phyloP scores from a whole-genome alignment of 2,888 invertebrate species.

The Eupithecia exiguata region DNA sequence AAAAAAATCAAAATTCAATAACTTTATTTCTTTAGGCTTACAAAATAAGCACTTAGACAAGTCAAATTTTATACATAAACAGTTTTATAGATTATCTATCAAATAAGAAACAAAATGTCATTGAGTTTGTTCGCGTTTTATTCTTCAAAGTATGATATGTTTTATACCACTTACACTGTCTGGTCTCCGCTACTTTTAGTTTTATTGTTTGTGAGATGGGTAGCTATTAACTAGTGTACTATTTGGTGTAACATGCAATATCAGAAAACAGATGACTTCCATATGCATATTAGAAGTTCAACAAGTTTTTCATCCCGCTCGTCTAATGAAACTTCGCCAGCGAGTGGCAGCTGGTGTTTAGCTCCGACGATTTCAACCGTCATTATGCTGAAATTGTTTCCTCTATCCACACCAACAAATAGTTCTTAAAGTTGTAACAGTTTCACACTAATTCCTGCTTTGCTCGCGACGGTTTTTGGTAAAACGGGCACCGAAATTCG shows the following conservation, averaged over 20 bases:
- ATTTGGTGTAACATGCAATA: not conserved
- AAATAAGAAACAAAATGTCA: too few species aligned
- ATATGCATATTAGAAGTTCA: conserved; percentile 3
- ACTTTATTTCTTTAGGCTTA: too few species aligned
- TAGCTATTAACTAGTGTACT: not conserved
- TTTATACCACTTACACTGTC: not conserved
- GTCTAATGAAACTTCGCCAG: conserved; percentile 13
- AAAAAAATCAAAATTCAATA: too few species aligned
- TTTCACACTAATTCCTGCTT: conserved; percentile 42
- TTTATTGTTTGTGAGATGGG: not conserved
- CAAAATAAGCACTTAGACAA: too few species aligned
- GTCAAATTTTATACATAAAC: too few species aligned
- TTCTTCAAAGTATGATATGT: too few species aligned
- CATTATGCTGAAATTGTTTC: conserved; percentile 36
- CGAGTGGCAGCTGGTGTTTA: conserved; percentile 18
- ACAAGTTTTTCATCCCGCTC: conserved; percentile 11
- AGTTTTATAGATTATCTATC: too few species aligned
- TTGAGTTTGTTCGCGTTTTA: too few species aligned
- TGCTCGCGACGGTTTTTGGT: conserved; percentile 34
- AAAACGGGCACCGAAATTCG: conserved; percentile 37
- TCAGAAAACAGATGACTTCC: not conserved
- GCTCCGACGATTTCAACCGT: conserved; percentile 24
- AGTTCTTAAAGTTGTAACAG: conserved; percentile 35
- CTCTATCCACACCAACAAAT: conserved; percentile 34
- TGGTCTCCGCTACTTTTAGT: not conserved